Evolutionary conservation across 2,888 invertebrate genomes (phyloP).

Genomic region (Cybosia mesomella): DNA sequence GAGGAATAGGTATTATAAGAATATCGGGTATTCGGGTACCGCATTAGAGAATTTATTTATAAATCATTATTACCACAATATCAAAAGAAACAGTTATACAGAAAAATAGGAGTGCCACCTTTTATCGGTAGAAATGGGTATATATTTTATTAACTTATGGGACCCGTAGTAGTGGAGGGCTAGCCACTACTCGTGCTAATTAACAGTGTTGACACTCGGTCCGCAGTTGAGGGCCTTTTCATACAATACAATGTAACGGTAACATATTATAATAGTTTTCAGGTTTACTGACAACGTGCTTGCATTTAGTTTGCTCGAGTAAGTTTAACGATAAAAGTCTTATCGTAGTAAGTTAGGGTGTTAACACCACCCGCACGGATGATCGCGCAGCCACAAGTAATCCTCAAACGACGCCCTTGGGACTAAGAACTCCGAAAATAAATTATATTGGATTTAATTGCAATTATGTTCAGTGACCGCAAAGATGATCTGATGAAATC

Average conservation of each 20-base stretch:
- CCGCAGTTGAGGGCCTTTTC: conserved; percentile 13
- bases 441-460: conserved; percentile 64
- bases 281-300: conserved; percentile 18
- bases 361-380: conserved; percentile 30
- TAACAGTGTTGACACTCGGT: conserved; percentile 19
- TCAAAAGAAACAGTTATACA: not conserved
- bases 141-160: conserved; percentile 40
- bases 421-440: conserved; percentile 59
- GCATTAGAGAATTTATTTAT: no score
- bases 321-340: conserved; percentile 54
- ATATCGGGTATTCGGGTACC: no score
- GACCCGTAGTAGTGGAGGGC: no score
- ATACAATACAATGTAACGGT: conserved; percentile 15
- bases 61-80: no score
- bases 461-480: conserved; percentile 63
- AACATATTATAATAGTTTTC: conserved; percentile 20
- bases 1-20: no score
- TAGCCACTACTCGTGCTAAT: conserved; percentile 20
- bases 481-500: conserved; percentile 56
- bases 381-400: conserved; percentile 48
- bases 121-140: conserved; percentile 20
- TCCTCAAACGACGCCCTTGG: conserved; percentile 47
- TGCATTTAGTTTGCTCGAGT: conserved; percentile 33
- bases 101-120: conserved; percentile 15
- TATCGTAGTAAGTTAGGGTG: conserved; percentile 43